These are phyloP conservation scores for Lycaena phlaeas DNA, from an alignment of 2,888 invertebrate species.

Conservation along the genomic window DNA sequence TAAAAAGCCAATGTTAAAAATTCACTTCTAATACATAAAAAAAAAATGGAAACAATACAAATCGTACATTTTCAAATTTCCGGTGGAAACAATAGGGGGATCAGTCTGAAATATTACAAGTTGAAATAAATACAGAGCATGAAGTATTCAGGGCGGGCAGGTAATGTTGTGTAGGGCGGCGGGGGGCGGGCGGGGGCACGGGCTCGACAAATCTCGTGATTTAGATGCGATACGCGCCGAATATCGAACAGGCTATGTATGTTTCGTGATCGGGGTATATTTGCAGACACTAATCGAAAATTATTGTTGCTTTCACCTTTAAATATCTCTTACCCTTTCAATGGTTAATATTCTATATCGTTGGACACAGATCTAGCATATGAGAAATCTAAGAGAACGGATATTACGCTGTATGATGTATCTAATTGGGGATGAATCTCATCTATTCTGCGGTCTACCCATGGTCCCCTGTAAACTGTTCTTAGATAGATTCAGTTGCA, in stretches of 20 bases:
- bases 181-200: conserved; percentile 30
- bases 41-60: conserved; percentile 30
- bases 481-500: too few relatives aligned
- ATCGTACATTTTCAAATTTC: conserved; percentile 15
- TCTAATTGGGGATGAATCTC: too few relatives aligned
- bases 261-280: conserved; percentile 65
- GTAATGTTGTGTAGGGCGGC: conserved; percentile 50
- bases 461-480: too few relatives aligned
- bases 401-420: too few relatives aligned
- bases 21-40: conserved; percentile 21
- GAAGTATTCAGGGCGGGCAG: conserved; percentile 68
- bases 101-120: conserved; percentile 67
- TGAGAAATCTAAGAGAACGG: too few relatives aligned
- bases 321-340: conserved; percentile 17
- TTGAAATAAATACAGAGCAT: conserved; percentile 69
- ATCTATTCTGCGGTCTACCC: too few relatives aligned
- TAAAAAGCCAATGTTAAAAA: conserved; percentile 7
- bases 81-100: conserved; percentile 60
- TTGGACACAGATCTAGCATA: too few relatives aligned
- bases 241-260: conserved; percentile 61
- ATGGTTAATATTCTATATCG: background rate
- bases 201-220: conserved; percentile 71
- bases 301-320: conserved; percentile 43
- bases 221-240: conserved; percentile 67
- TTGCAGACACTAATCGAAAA: conserved; percentile 61